A percentile compares a stretch with the other conserved stretches of the same genome.
Conservation (phyloP, 2,888 invertebrate species). For the Chorisops tibialis region DNA sequence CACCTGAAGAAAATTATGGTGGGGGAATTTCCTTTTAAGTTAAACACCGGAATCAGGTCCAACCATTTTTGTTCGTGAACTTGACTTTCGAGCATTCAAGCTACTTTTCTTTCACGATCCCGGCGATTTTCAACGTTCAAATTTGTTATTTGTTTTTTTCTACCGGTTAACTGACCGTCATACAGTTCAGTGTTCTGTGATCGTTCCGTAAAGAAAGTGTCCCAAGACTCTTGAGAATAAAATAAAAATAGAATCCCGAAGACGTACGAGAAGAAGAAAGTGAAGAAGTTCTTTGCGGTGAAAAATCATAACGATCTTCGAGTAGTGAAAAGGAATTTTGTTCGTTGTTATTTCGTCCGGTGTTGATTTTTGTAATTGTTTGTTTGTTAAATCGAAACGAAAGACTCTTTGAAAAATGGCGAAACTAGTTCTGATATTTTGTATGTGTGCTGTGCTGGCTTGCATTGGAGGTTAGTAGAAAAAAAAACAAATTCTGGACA, state of each 20-base stretch:
- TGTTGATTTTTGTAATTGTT: slow-evolving; percentile 20
- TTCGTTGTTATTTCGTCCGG: slow-evolving; percentile 8
- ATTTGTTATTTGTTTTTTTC: slow-evolving; percentile 12
- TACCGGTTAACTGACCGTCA: slow-evolving; percentile 8
- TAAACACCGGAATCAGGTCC: slow-evolving; percentile 42
- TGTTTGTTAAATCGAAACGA: slow-evolving; percentile 27
- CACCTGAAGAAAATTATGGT: slow-evolving; percentile 26
- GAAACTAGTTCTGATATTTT: slow-evolving; percentile 44
- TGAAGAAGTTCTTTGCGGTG: slow-evolving; percentile 1
- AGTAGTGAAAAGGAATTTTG: neutral
- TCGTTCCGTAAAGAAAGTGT: slow-evolving; percentile 19
- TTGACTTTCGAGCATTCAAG: slow-evolving; percentile 46
- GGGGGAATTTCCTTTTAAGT: slow-evolving; percentile 47
- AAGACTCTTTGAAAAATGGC: slow-evolving; percentile 38
- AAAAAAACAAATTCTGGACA: slow-evolving; percentile 7
- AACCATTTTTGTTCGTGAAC: slow-evolving; percentile 48
- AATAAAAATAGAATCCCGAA: neutral
- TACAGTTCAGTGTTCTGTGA: slow-evolving; percentile 23
- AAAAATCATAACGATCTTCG: slow-evolving; percentile 1
- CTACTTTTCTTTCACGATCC: slow-evolving; percentile 31
- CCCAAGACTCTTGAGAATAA: neutral
- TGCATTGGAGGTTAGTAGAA: slow-evolving; percentile 45
- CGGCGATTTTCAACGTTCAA: slow-evolving; percentile 11
- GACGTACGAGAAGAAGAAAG: neutral
- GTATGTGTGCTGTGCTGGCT: slow-evolving; percentile 42